Evolutionary conservation across 2,113 vertebrate species (phyloP).

Genomic region (Sorex araneus): DNA sequence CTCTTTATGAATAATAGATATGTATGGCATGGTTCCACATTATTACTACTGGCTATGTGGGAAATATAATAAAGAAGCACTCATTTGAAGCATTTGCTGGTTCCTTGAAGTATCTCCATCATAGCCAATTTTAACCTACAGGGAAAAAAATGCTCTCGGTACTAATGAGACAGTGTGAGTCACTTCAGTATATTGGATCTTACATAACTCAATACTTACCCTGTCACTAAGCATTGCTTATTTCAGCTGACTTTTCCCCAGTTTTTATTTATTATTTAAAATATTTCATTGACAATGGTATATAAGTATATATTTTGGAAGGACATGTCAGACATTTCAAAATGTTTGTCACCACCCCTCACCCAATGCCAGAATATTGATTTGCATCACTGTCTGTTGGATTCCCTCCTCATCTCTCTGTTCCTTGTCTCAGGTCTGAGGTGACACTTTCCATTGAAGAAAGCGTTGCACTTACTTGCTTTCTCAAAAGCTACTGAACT

Average conservation of each 20-base stretch:
- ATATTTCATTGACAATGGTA: too few relatives aligned
- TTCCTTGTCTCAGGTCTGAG: too few relatives aligned
- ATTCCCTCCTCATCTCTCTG: too few relatives aligned
- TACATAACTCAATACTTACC: neutral
- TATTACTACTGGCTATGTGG: neutral
- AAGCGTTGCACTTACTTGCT: neutral
- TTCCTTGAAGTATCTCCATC: neutral
- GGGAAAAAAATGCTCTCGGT: too few relatives aligned
- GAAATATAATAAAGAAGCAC: neutral
- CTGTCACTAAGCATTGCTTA: neutral
- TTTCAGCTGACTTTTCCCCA: too few relatives aligned
- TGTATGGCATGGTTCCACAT: neutral
- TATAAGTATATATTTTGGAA: too few relatives aligned
- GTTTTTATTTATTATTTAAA: too few relatives aligned
- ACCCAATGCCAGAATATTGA: too few relatives aligned
- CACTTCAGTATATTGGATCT: neutral
- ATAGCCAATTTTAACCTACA: neutral
- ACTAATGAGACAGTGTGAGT: neutral
- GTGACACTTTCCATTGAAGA: neutral
- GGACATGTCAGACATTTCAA: too few relatives aligned
- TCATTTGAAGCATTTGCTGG: neutral
- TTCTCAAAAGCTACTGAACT: neutral
- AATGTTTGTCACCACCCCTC: too few relatives aligned
- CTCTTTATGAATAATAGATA: neutral
- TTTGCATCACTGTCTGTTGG: too few relatives aligned